Percentiles rank a stretch among this genome's conserved stretches.
phyloP scores from a whole-genome alignment of 2,888 invertebrate genomes.

The Bellardia bayeri region DNA sequence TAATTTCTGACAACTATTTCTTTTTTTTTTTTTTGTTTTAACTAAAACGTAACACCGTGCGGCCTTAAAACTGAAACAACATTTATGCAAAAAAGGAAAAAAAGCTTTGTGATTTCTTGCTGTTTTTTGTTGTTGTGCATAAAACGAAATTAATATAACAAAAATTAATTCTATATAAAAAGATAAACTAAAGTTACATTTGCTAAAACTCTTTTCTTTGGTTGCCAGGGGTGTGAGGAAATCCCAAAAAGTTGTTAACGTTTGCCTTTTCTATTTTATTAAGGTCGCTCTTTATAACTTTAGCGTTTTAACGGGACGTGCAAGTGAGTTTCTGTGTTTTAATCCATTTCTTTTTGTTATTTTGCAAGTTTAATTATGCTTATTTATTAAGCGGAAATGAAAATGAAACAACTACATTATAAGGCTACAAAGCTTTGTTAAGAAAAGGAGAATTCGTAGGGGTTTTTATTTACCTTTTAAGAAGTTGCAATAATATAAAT shows the following conservation, averaged over 20 bases:
- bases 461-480: slow-evolving; percentile 22
- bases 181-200: slow-evolving; percentile 47
- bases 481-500: not conserved
- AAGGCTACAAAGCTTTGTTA: slow-evolving; percentile 28
- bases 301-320: not conserved
- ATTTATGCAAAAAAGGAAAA: slow-evolving; percentile 1
- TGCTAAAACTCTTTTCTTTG: not conserved
- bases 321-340: slow-evolving; percentile 77
- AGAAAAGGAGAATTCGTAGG: not conserved
- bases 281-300: slow-evolving; percentile 19
- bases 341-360: slow-evolving; percentile 76
- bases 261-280: slow-evolving; percentile 24
- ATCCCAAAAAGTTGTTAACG: not conserved
- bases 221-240: not conserved
- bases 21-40: not conserved
- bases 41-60: not conserved
- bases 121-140: not conserved
- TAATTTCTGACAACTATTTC: not conserved
- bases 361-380: slow-evolving; percentile 82
- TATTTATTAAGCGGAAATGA: slow-evolving; percentile 83
- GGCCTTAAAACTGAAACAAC: not conserved
- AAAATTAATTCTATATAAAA: slow-evolving; percentile 55
- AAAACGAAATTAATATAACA: slow-evolving; percentile 53
- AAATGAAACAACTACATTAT: slow-evolving; percentile 71
- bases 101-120: slow-evolving; percentile 12